A percentile compares a stretch with the other conserved stretches of the same genome.
phyloP scores from a whole-genome alignment of 1,140 invertebrate species.

The Calosoma granatense region DNA sequence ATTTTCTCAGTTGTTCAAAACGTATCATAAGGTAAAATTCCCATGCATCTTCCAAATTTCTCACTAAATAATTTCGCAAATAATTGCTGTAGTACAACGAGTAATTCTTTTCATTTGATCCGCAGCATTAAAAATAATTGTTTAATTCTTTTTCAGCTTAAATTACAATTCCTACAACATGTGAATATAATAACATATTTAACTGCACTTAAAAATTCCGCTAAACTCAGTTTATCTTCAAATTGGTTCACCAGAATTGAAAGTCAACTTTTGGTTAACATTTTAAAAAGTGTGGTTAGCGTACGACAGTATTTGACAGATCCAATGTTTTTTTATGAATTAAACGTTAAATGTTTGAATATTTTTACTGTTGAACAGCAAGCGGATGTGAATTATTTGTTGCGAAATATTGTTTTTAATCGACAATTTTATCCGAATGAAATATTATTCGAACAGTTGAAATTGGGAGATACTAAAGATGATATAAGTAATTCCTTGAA shows the following conservation, averaged over 20 bases:
- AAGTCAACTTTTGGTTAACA: constrained; percentile 38
- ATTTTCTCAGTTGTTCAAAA: no score
- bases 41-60: no score
- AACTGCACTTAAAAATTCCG: constrained; percentile 14
- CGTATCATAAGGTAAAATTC: no score
- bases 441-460: constrained; percentile 38
- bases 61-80: constrained; percentile 15
- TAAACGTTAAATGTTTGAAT: constrained; percentile 42
- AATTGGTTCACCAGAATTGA: constrained; percentile 49
- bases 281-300: constrained; percentile 36
- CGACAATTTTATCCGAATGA: constrained; percentile 43
- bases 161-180: constrained; percentile 28
- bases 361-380: constrained; percentile 40
- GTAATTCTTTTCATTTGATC: no score
- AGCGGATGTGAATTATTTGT: constrained; percentile 36
- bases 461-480: constrained; percentile 35
- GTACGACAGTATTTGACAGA: constrained; percentile 34
- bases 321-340: constrained; percentile 32
- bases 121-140: no score
- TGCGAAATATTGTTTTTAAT: constrained; percentile 43
- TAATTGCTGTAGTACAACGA: no score
- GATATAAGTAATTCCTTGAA: constrained; percentile 35
- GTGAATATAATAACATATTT: constrained; percentile 25
- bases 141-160: constrained; percentile 32
- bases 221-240: constrained; percentile 30